Conservation (phyloP, 2,797 vertebrate genomes). For the Sparidentex hasta region DNA sequence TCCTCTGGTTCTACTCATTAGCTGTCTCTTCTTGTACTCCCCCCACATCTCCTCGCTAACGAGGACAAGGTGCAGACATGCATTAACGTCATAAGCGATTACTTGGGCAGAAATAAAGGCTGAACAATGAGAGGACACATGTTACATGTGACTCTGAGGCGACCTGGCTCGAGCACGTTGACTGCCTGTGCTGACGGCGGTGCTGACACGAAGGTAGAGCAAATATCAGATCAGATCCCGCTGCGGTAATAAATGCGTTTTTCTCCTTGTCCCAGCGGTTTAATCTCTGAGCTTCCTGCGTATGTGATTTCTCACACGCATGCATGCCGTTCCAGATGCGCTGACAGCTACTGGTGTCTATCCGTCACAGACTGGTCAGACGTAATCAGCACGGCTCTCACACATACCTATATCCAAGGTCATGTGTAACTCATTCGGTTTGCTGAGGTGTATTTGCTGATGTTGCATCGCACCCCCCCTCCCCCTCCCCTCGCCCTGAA, state of each 20-base stretch:
- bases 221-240: not conserved
- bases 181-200: slow-evolving; percentile 5
- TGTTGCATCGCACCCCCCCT: not conserved
- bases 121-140: slow-evolving; percentile 16
- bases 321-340: not conserved
- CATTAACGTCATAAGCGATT: slow-evolving; percentile 27
- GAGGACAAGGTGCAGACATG: slow-evolving; percentile 9
- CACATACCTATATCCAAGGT: slow-evolving; percentile 63
- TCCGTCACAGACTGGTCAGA: slow-evolving; percentile 64
- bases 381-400: slow-evolving; percentile 49
- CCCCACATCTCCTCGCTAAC: not conserved
- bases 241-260: too few species aligned
- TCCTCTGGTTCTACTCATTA: not conserved
- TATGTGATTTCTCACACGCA: not conserved
- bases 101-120: slow-evolving; percentile 10
- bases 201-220: not conserved
- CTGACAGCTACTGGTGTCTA: slow-evolving; percentile 16
- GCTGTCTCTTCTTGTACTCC: not conserved
- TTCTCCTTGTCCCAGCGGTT: too few species aligned
- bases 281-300: not conserved
- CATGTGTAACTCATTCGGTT: slow-evolving; percentile 49
- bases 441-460: slow-evolving; percentile 56
- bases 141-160: slow-evolving; percentile 17
- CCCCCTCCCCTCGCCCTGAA: not conserved
- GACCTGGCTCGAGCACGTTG: slow-evolving; percentile 27